These are phyloP conservation scores for Sebastes taczanowskii DNA, from an alignment of 2,797 vertebrate genomes.

Conservation along the genomic window DNA sequence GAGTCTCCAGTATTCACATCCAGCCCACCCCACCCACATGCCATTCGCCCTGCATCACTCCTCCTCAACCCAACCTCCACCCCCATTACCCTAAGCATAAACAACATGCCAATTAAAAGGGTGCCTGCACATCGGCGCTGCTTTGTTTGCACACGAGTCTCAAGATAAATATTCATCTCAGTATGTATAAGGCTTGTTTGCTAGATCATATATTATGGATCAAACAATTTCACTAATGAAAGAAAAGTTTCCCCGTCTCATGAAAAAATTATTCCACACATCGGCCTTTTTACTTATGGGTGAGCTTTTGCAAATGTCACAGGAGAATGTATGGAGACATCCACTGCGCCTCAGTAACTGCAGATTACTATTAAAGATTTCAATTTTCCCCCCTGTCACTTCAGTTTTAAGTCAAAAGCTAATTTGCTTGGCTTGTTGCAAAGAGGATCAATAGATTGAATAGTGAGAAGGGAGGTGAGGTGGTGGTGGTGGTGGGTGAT, in stretches of 20 bases:
- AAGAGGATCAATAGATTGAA: constrained; percentile 71
- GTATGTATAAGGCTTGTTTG: constrained; percentile 2
- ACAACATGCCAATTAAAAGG: constrained; percentile 66
- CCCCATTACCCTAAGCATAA: constrained; percentile 49
- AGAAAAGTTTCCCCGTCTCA: constrained; percentile 16
- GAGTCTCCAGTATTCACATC: constrained; percentile 67
- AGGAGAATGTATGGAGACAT: constrained; percentile 52
- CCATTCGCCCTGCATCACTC: neutral
- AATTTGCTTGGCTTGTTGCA: constrained; percentile 72
- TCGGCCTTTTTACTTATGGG: neutral
- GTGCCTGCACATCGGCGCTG: constrained; percentile 7
- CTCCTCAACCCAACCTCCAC: neutral
- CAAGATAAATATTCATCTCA: constrained; percentile 45
- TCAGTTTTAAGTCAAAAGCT: constrained; percentile 77
- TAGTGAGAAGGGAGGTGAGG: constrained; percentile 20
- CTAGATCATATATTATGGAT: constrained; percentile 53
- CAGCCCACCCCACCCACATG: constrained; percentile 1
- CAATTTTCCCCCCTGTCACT: constrained; percentile 72
- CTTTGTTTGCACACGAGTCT: constrained; percentile 44
- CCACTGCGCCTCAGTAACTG: constrained; percentile 43
- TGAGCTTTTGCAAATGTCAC: constrained; percentile 32
- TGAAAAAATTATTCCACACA: neutral
- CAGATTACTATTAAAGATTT: constrained; percentile 76
- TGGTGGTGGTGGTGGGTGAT: neutral
- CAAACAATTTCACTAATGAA: constrained; percentile 52